Percentiles rank a stretch among this genome's conserved stretches.
Conservation (phyloP, 2,888 invertebrate genomes). For the Theodoxus fluviatilis region DNA sequence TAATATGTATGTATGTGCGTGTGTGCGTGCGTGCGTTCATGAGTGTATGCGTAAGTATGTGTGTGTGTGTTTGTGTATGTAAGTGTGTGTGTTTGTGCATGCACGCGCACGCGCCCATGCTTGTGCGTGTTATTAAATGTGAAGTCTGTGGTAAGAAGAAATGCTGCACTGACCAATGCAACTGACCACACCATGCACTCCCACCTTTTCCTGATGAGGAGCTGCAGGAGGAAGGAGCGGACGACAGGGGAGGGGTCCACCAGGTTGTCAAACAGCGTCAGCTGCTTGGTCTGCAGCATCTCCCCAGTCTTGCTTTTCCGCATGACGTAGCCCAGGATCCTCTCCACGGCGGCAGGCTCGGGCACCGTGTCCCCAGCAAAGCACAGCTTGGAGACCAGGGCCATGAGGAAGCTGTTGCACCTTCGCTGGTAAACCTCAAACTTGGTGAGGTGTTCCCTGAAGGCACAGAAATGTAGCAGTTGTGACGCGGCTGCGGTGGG, state of each 20-base stretch:
- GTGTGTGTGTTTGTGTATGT: too few relatives aligned
- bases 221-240: conserved; percentile 50
- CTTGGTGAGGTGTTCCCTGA: conserved; percentile 32
- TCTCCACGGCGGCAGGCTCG: conserved; percentile 39
- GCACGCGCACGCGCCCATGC: too few relatives aligned
- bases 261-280: conserved; percentile 45
- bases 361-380: conserved; percentile 40
- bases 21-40: too few relatives aligned
- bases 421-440: conserved; percentile 40
- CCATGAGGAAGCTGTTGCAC: conserved; percentile 49
- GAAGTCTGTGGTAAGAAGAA: not conserved
- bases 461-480: not conserved
- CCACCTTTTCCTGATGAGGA: conserved; percentile 46
- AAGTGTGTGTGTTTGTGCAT: too few relatives aligned
- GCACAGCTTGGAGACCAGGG: conserved; percentile 48
- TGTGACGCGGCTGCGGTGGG: not conserved
- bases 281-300: conserved; percentile 35
- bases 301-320: conserved; percentile 19
- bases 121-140: too few relatives aligned
- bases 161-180: not conserved
- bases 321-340: conserved; percentile 41
- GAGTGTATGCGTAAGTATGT: too few relatives aligned
- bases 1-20: too few relatives aligned
- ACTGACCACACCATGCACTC: not conserved
- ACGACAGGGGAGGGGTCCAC: conserved; percentile 53